Base-by-base conservation (phyloP, 2,113 vertebrate genomes). In the Xyrauchen texanus region DNA sequence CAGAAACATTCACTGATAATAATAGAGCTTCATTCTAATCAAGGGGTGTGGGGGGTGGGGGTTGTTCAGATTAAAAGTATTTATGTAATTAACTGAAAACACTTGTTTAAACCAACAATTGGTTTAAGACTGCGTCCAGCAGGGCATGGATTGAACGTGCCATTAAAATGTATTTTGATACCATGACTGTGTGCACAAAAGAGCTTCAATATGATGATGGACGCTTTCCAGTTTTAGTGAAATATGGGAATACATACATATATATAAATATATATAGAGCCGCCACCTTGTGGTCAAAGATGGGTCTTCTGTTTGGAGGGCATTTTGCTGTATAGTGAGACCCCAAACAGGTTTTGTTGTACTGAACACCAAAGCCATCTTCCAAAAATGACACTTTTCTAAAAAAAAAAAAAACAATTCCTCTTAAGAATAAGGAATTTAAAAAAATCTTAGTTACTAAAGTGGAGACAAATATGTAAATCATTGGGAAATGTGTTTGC, bases 201-300 rank as follows among this genome's bases (percentile, higher is more conserved):
- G 55, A 15, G 55, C 15, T 73, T 60, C 15, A 61, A n/a, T 73
- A 5, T 46, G 15, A 47, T 7, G 6, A 9, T 72, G 70, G 55
- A 72, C n/a, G n/a, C 42, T 12, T 81, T 67, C 73, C 49, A 77
- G 49, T 55, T 53, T 34, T 34, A 34, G 21, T 34, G 2, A 42
- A 65, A 74, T 57, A 13, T 61, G 8, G 47, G 21, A 68, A 64
- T 52, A 52, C 7, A 65, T 16, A n/a, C 57, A 34, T 21, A 34
- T 34, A 34, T 34, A 34, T 7, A 65, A 13, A n/a, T 63, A 34
- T 21, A 62, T 47, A 34, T 70, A 21, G 76, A 58, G 74, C 69
- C 68, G 82, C 84, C 84, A 80, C 68, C 84, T 83, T 77, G 84
- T 83, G 84, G 79, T 71, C 72, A 57, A 10, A 16, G 11, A 11